These are phyloP conservation scores for Ascaphus truei DNA, from an alignment of 2,113 vertebrate species.

Conservation along the genomic window DNA sequence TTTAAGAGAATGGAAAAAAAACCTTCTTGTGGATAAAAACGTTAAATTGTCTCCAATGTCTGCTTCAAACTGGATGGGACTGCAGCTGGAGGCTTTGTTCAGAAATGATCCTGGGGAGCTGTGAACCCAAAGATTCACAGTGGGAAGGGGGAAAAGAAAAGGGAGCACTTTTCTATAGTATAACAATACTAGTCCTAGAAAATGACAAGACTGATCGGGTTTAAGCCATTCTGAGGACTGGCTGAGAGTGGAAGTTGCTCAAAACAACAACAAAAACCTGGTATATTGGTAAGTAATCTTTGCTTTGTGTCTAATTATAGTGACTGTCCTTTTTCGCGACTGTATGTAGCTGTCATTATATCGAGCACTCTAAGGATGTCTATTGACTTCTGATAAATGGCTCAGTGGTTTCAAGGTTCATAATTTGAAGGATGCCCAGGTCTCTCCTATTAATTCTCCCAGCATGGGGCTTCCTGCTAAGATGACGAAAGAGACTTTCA, in stretches of 20 bases:
- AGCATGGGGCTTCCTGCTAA: constrained; percentile 72
- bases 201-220: constrained; percentile 90
- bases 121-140: constrained; percentile 95
- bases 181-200: constrained; percentile 97
- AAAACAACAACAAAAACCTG: constrained; percentile 64
- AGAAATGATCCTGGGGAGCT: constrained; percentile 97
- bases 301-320: constrained; percentile 84
- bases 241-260: constrained; percentile 75
- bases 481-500: constrained; percentile 65
- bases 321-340: constrained; percentile 79
- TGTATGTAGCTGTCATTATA: constrained; percentile 80
- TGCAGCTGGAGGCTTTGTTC: constrained; percentile 99
- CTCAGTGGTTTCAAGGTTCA: constrained; percentile 78
- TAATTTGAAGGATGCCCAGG: constrained; percentile 78
- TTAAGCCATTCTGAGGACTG: constrained; percentile 80
- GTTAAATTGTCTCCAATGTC: constrained; percentile 99
- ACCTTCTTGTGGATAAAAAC: constrained; percentile 99
- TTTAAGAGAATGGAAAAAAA: constrained; percentile 99
- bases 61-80: constrained; percentile 99
- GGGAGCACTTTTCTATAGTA: constrained; percentile 94
- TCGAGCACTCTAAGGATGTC: constrained; percentile 73
- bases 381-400: constrained; percentile 80
- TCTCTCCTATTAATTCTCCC: constrained; percentile 76
- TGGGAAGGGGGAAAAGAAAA: constrained; percentile 89
- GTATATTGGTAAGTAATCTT: constrained; percentile 93